These are phyloP conservation scores for Corapipo altera DNA, from an alignment of 2,113 vertebrate genomes.

Conservation along the genomic window DNA sequence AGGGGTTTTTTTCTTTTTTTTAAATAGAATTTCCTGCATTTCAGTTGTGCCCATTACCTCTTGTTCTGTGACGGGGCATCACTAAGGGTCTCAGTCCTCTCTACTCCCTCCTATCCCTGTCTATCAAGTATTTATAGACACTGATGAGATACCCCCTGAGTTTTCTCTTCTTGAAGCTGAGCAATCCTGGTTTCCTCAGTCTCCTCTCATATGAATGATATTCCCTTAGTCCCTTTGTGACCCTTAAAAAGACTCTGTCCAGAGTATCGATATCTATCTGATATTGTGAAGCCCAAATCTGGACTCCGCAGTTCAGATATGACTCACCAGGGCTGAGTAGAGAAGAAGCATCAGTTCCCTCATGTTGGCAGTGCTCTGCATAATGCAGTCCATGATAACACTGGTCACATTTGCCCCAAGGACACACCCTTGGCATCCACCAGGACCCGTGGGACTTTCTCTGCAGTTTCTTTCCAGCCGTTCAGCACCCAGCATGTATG, in stretches of 20 bases:
- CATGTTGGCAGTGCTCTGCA: not conserved
- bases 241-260: not conserved
- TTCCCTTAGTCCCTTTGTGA: not conserved
- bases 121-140: not conserved
- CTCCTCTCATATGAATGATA: not conserved
- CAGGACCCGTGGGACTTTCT: not conserved
- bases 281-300: not conserved
- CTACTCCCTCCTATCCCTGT: not conserved
- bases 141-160: not conserved
- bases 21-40: not conserved
- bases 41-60: not conserved
- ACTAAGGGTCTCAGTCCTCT: not conserved
- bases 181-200: not conserved
- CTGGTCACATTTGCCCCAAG: not conserved
- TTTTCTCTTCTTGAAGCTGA: not conserved
- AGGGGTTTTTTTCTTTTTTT: not conserved
- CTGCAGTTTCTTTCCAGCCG: not conserved
- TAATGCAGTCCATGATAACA: not conserved
- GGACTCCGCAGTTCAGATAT: not conserved
- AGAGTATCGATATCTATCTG: not conserved
- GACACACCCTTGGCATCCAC: not conserved
- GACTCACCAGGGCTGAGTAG: not conserved
- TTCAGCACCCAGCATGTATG: accelerated
- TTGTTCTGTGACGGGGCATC: not conserved
- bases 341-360: not conserved